phyloP scores from a whole-genome alignment of 2,113 vertebrate species.

The Colinus virginianus region DNA sequence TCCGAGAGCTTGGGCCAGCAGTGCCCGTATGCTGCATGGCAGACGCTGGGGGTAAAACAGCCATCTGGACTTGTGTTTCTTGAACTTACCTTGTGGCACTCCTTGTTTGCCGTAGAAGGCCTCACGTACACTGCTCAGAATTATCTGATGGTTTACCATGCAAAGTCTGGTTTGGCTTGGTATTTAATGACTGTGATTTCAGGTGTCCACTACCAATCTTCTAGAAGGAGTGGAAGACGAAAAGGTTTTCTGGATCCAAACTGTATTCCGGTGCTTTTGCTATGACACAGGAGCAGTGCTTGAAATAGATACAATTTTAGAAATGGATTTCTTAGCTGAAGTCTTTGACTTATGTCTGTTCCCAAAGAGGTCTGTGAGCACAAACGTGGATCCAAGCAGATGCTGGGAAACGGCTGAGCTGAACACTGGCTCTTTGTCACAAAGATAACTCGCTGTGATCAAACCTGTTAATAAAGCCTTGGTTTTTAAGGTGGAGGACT shows the following conservation, averaged over 20 bases:
- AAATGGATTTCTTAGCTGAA: neutral
- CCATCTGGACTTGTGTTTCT: slow-evolving; percentile 40
- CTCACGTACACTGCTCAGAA: neutral
- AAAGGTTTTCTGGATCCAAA: neutral
- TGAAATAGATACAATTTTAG: neutral
- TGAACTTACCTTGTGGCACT: neutral
- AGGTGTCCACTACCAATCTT: neutral
- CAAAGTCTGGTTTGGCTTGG: neutral
- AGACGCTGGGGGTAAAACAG: slow-evolving; percentile 18
- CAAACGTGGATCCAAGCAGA: neutral
- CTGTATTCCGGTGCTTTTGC: neutral
- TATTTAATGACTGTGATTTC: neutral
- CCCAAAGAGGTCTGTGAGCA: neutral
- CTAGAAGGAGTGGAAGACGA: neutral
- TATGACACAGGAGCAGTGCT: neutral
- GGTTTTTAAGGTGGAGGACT: neutral
- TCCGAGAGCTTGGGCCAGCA: slow-evolving; percentile 59
- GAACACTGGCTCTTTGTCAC: neutral
- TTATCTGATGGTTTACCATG: neutral
- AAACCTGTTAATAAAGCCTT: neutral
- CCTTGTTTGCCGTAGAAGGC: neutral
- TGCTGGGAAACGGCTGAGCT: neutral
- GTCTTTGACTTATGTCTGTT: neutral
- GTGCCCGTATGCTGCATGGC: slow-evolving; percentile 28
- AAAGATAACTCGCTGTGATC: neutral